phyloP scores from a whole-genome alignment of 2,797 vertebrate species.

The Botia almorhae region DNA sequence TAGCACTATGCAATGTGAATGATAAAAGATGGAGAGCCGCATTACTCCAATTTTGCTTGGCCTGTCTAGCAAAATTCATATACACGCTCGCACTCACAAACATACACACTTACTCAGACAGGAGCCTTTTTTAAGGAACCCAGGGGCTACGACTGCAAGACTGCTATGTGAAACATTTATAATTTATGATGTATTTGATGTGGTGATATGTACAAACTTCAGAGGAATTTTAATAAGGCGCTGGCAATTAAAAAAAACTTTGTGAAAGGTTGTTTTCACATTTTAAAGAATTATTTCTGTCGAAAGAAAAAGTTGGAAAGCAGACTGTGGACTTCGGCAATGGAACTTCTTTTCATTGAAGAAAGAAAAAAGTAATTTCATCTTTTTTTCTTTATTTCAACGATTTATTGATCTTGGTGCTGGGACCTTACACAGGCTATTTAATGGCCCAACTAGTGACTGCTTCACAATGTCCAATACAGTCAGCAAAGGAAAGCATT shows the following conservation, averaged over 20 bases:
- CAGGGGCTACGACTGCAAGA: slow-evolving; percentile 80
- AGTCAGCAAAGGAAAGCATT: slow-evolving; percentile 80
- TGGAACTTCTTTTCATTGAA: slow-evolving; percentile 67
- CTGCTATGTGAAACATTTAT: slow-evolving; percentile 84
- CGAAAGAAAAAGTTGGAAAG: slow-evolving; percentile 61
- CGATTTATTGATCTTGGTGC: slow-evolving; percentile 77
- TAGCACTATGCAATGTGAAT: slow-evolving; percentile 73
- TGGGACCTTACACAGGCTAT: slow-evolving; percentile 74
- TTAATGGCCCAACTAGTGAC: slow-evolving; percentile 69
- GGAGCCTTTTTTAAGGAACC: slow-evolving; percentile 80
- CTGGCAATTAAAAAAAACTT: slow-evolving; percentile 72
- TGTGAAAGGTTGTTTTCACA: slow-evolving; percentile 74
- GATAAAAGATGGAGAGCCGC: slow-evolving; percentile 77
- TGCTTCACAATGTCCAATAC: slow-evolving; percentile 72
- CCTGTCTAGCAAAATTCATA: slow-evolving; percentile 82
- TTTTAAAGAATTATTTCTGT: slow-evolving; percentile 68
- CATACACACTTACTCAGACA: slow-evolving; percentile 32
- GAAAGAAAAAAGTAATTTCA: slow-evolving; percentile 70
- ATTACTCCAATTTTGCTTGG: slow-evolving; percentile 83
- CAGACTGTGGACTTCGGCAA: slow-evolving; percentile 59
- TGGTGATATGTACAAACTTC: slow-evolving; percentile 85
- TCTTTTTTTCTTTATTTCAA: slow-evolving; percentile 76
- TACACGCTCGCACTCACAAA: slow-evolving; percentile 66
- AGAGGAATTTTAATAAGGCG: slow-evolving; percentile 84
- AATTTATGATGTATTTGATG: slow-evolving; percentile 86